Evolutionary conservation across 2,888 invertebrate species (phyloP).

Genomic region (Oligia latruncula): DNA sequence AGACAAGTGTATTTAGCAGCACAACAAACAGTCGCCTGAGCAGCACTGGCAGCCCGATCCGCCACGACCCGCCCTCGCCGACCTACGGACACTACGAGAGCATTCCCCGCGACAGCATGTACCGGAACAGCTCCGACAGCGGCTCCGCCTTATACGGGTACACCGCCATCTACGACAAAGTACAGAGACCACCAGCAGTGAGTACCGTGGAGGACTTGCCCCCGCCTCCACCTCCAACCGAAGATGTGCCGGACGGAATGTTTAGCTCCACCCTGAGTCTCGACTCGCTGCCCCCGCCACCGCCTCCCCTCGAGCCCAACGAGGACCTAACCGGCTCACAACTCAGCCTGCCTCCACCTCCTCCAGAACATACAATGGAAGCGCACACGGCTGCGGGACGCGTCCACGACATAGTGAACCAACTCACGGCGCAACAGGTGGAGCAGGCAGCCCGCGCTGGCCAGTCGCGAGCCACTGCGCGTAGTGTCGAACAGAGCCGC

Average conservation of each 20-base stretch:
- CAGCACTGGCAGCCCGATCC: conserved; percentile 73
- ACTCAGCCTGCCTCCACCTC: conserved; percentile 94
- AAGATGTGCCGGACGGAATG: conserved; percentile 87
- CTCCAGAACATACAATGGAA: conserved; percentile 89
- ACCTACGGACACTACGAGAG: conserved; percentile 82
- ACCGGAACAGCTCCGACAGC: conserved; percentile 78
- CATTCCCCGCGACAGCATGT: conserved; percentile 76
- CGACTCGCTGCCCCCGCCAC: conserved; percentile 95
- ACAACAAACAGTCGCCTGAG: conserved; percentile 68
- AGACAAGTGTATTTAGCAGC: conserved; percentile 73
- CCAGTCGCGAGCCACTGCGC: conserved; percentile 80
- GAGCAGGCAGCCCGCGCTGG: conserved; percentile 82
- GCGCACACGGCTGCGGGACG: conserved; percentile 79
- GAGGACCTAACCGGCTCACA: conserved; percentile 93
- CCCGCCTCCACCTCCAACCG: conserved; percentile 93
- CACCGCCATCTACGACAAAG: conserved; percentile 87
- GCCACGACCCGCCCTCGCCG: conserved; percentile 75
- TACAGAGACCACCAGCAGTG: conserved; percentile 73
- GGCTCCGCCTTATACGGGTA: conserved; percentile 84
- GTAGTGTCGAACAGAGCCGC: conserved; percentile 80
- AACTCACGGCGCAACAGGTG: conserved; percentile 82
- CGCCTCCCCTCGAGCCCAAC: conserved; percentile 91
- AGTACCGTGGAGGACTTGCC: conserved; percentile 87
- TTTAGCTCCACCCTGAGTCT: conserved; percentile 94
- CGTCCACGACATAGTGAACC: conserved; percentile 85